These are phyloP conservation scores for Chaetodon auriga DNA, from an alignment of 2,113 vertebrate genomes.

Conservation along the genomic window DNA sequence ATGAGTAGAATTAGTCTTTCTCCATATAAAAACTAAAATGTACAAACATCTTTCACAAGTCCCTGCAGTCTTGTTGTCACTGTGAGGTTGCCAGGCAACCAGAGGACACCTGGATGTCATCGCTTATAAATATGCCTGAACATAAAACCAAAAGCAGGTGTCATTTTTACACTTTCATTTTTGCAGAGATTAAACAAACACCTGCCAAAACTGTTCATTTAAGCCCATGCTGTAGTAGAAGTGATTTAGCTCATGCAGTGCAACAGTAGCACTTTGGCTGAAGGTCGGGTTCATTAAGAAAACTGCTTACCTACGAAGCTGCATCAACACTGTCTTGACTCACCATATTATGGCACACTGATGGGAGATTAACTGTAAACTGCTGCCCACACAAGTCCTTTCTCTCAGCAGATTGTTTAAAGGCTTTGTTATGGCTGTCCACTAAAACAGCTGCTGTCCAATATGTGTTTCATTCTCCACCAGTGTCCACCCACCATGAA, in stretches of 20 bases:
- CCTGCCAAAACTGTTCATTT: background rate
- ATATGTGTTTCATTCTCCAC: background rate
- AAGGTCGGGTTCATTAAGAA: constrained; percentile 22
- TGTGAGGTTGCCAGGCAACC: background rate
- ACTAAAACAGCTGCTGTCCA: background rate
- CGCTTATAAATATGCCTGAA: background rate
- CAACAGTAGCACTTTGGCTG: background rate
- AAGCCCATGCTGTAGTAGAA: background rate
- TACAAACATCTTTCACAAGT: no score
- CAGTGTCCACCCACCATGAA: background rate
- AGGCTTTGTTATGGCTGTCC: constrained; percentile 4
- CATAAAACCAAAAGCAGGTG: background rate
- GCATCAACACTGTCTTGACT: background rate
- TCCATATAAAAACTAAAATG: no score
- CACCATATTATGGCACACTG: background rate
- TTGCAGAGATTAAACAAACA: background rate
- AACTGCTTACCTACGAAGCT: background rate
- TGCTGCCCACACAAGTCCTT: background rate
- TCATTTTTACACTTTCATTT: background rate
- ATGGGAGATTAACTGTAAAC: constrained; percentile 20
- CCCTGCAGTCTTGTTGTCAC: background rate
- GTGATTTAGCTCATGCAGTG: background rate
- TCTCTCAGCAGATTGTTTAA: constrained; percentile 1
- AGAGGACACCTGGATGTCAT: background rate
- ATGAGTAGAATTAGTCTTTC: no score